Evolutionary conservation across 2,113 vertebrate species (phyloP).

Genomic region (Alethe castanea): DNA sequence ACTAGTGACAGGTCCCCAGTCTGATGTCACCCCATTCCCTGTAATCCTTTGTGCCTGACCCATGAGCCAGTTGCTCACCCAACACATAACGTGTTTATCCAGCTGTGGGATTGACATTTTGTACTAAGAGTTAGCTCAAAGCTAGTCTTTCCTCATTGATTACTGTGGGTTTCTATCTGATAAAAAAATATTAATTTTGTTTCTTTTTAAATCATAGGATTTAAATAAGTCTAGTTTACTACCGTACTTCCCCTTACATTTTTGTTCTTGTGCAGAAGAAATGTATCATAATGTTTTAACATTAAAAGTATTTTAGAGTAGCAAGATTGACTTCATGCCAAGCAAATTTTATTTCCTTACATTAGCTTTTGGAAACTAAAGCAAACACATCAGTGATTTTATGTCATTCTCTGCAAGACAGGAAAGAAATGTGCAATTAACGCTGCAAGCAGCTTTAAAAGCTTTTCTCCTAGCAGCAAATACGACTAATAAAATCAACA

Average conservation of each 20-base stretch:
- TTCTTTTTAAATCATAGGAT: neutral
- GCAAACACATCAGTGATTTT: constrained; percentile 73
- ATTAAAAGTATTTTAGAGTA: constrained; percentile 31
- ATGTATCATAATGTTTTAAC: constrained; percentile 32
- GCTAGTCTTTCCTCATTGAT: neutral
- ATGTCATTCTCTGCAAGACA: constrained; percentile 63
- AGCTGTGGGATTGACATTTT: neutral
- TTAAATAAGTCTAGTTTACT: neutral
- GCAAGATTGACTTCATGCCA: constrained; percentile 62
- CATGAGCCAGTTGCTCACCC: neutral
- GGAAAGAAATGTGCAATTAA: constrained; percentile 67
- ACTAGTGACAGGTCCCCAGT: neutral
- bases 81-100: neutral
- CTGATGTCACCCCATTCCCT: neutral
- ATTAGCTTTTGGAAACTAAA: constrained; percentile 70
- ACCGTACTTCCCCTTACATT: neutral
- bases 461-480: constrained; percentile 48
- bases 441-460: constrained; percentile 48
- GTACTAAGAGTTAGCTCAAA: neutral
- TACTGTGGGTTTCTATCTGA: neutral
- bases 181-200: neutral
- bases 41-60: rapidly evolving
- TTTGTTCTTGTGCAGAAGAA: constrained; percentile 14
- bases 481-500: constrained; percentile 36
- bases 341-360: constrained; percentile 71